Evolutionary conservation across 1,140 invertebrate species (phyloP), one percentile per base, ranked within the genome.

Genomic region (Scaptomyza graminum): DNA sequence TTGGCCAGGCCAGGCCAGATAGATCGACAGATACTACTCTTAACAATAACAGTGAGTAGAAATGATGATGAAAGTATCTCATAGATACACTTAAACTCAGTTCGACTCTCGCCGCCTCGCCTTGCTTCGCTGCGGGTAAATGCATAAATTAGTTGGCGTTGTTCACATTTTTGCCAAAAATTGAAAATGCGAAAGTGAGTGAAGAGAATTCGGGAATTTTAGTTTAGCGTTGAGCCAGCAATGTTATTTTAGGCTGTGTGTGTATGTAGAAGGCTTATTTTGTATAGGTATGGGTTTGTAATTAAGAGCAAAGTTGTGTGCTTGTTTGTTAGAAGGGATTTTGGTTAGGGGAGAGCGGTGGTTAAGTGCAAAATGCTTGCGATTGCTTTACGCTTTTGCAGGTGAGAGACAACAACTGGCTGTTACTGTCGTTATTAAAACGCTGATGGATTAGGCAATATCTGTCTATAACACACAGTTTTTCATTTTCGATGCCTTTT

Each of bases 41-140:
- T 67, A 50, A 72, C 63, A 54, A 16, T 34, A 41, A 22, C 18
- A 22, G 2, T 22, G 49, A 57, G 47, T 62, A 61, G 46, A 61
- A 37, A 46, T 43, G 41, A 34, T 67, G 12, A 34, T 9, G 31
- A 34, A 56, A 78, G 74, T 76, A 85, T 83, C 81, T 74, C 68
- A 83, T 76, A 74, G 81, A 80, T 84, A 77, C 81, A 34, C 8
- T 34, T 34, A 9, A 34, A 34, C 37, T 18, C 37, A 47, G 57
- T 47, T 66, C 39, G 37, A 56, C 16, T 59, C 6, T 6, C 3
- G 49, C 28, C 15, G 9, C 6, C 28, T 28, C 18, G 31, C 2
- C 28, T 5, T 15, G 54, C 25, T 25, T 34, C 15, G 16, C 37
- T 37, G 57, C 57, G 57, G 51, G 51, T 43, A 50, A 51, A 62